Base-by-base conservation (phyloP, 2,888 invertebrate species). In the Archaeoteleia sp. region DNA sequence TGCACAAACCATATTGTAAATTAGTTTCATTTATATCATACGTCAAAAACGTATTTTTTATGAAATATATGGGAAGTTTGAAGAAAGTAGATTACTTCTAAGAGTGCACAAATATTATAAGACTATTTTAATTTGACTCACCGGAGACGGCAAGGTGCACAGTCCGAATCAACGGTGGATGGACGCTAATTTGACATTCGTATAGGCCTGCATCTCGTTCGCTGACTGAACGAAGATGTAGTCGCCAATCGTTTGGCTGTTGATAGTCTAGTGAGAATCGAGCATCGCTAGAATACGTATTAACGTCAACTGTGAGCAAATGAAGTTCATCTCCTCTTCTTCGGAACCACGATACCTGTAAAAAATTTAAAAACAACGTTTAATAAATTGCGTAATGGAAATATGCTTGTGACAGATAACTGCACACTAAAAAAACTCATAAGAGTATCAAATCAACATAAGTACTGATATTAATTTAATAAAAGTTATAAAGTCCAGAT, bases 181-280 rank as follows among this genome's bases (percentile, higher is more conserved):
- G 92, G 10, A 91, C 90, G n/a, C 92, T 92, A 71, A 93, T 91
- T 86, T 93, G 93, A 76, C 93, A 93, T 84, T 93, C 93, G 85
- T 93, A 93, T 75, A 88, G 89, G n/a, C 93, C 93, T 69, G 91
- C 91, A 79, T 93, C 93, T 53, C 91, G 87, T 79, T 92, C 91
- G 60, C 91, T 91, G 70, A 92, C 91, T 80, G 90, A 91, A 82
- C 90, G 89, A 53, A 93, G 90, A 68, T 90, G 88, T 60, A 93
- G 87, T 69, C 92, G 90, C 93, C 93, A 93, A 81, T 93, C 91
- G 79, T 92, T 92, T 5, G 93, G 92, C 57, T 90, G 89, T 75
- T 91, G 90, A 80, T 91, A 91, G 58, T 90, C 90, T 48, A 92
- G 84, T 1, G 91, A 89, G 82, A 92, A 92, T 42, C 93, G 87